Base-by-base conservation (phyloP, 2,888 invertebrate species). In the Nymphalis polychloros region DNA sequence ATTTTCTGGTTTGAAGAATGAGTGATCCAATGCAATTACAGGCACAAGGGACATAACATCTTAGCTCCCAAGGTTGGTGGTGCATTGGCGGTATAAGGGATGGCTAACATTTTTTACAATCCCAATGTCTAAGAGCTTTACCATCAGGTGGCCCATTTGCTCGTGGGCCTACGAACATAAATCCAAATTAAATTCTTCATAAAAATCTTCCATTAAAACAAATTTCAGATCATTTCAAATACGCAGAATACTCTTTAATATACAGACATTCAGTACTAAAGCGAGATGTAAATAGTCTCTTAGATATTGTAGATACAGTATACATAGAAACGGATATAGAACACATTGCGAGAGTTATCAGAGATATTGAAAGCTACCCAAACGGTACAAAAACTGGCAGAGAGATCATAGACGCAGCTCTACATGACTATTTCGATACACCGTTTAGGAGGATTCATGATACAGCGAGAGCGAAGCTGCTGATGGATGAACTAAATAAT, bases 251-350 rank as follows among this genome's bases (percentile, higher is more conserved):
- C 27, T 53, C 65, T 0, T 20, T 72, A 48, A 59, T 64, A 16
- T 65, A 70, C 57, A 60, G 68, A 10, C 50, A 62, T 0, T 48
- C 64, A 8, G 52, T 41, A 19, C 19, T 73, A 1, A 49, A 50
- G 3, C 23, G 49, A 7, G 70, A 72, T 5, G 41, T 55, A 17
- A 72, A 67, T 41, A 10, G 20, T 1, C 17, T 75, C 6, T 7
- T 75, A 0, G 69, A 70, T 5, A 20, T 67, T 5, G 19, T 61
- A 2, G 69, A 75, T n/a, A 62, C 46, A 0, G 23, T 73, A 1
- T 70, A 67, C n/a, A 19, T 19, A 2, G 48, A 63, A 16, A 27
- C 53, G 0, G 73, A 73, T 23, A 63, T 41, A 0, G 19, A 35
- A 1, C 50, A 67, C 1, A 63, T 72, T 10, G 52, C 65, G 8